Percentiles rank a stretch among this genome's conserved stretches.
phyloP scores from a whole-genome alignment of 2,113 vertebrate species.

The Capreolus pygargus region DNA sequence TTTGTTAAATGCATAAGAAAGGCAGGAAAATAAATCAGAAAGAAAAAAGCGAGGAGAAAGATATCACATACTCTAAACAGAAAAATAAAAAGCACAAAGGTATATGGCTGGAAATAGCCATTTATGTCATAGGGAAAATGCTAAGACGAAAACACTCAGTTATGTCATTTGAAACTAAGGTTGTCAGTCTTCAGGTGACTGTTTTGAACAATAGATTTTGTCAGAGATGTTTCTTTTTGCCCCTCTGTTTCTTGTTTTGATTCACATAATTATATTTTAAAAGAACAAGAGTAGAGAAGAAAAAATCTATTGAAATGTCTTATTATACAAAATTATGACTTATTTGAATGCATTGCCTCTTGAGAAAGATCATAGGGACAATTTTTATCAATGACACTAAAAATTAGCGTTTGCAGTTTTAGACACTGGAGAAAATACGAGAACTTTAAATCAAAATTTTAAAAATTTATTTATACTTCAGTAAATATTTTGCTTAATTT shows the following conservation, averaged over 20 bases:
- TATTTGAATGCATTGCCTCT: neutral
- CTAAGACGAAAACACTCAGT: neutral
- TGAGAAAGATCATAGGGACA: neutral
- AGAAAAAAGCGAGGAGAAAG: neutral
- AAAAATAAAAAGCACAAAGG: neutral
- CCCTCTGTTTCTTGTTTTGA: neutral
- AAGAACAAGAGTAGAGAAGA: neutral
- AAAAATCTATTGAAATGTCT: neutral
- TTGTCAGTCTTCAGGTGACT: neutral
- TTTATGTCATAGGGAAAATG: neutral
- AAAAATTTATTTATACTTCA: neutral
- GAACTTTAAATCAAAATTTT: neutral
- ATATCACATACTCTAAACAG: neutral
- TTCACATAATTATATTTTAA: neutral
- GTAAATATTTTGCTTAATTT: neutral
- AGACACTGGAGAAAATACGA: neutral
- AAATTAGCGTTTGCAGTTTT: neutral
- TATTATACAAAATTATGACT: neutral
- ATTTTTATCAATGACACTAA: neutral
- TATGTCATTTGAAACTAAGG: neutral
- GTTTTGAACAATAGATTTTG: neutral
- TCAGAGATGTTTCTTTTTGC: neutral
- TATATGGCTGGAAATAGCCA: neutral
- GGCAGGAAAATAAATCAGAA: neutral
- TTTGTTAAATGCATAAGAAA: neutral